phyloP scores from a whole-genome alignment of 1,140 invertebrate genomes.

The Dufourea novaeangliae region DNA sequence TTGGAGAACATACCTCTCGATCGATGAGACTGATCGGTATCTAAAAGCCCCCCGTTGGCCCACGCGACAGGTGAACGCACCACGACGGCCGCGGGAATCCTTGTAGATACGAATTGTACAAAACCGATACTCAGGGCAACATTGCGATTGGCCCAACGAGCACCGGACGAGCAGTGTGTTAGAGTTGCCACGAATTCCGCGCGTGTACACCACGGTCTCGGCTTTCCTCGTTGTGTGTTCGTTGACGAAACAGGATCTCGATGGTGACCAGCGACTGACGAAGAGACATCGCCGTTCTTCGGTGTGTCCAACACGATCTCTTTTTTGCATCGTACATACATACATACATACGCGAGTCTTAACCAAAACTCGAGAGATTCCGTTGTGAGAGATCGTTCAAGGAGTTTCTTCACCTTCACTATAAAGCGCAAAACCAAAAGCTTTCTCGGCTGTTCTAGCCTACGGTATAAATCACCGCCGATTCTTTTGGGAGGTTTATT shows the following conservation, averaged over 20 bases:
- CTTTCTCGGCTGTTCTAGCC: background rate
- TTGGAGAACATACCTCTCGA: slow-evolving; percentile 72
- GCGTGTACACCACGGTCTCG: too few relatives aligned
- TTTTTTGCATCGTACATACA: too few relatives aligned
- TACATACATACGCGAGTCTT: background rate
- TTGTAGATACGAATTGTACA: slow-evolving; percentile 56
- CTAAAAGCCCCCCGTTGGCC: too few relatives aligned
- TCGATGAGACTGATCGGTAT: slow-evolving; percentile 64
- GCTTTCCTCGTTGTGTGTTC: too few relatives aligned
- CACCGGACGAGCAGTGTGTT: too few relatives aligned
- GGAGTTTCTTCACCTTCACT: too few relatives aligned
- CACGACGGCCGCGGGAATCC: slow-evolving; percentile 11
- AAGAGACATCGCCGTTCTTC: background rate
- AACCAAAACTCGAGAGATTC: too few relatives aligned
- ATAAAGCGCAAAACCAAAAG: too few relatives aligned
- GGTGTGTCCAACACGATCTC: too few relatives aligned
- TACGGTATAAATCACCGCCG: background rate
- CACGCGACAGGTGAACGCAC: too few relatives aligned
- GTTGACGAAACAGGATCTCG: background rate
- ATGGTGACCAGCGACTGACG: slow-evolving; percentile 7
- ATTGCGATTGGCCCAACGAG: slow-evolving; percentile 8
- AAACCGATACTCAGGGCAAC: slow-evolving; percentile 68
- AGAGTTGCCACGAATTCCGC: too few relatives aligned
- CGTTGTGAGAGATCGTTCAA: too few relatives aligned
- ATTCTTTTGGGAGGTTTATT: background rate